Conservation (phyloP, 2,113 vertebrate genomes). For the Pseudopipra pipra region DNA sequence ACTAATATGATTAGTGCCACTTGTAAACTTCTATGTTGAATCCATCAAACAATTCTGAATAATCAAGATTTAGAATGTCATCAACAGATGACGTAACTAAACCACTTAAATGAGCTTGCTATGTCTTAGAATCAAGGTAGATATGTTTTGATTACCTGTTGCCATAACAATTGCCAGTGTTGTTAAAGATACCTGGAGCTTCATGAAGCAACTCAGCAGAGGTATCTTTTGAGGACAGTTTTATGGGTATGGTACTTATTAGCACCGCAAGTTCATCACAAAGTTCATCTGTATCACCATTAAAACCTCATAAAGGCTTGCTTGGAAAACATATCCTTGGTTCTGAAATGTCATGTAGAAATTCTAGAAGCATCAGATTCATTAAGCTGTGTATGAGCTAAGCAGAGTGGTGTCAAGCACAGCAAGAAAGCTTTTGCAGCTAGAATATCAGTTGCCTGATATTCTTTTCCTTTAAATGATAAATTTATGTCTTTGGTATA, state of each 20-base stretch:
- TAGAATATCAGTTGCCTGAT: neutral
- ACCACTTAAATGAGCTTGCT: neutral
- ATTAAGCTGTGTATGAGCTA: neutral
- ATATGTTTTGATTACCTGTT: neutral
- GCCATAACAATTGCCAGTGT: neutral
- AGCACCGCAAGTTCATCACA: neutral
- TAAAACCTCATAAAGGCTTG: neutral
- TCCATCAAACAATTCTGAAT: neutral
- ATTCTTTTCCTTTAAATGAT: neutral
- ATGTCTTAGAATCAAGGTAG: neutral
- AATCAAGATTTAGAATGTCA: neutral
- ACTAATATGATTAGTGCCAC: neutral
- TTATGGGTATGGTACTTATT: accelerated
- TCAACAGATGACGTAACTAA: neutral
- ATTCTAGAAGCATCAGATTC: neutral
- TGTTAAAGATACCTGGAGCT: neutral
- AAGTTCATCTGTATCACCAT: neutral
- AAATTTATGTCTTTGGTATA: neutral
- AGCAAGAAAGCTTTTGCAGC: neutral
- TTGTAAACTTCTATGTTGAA: neutral
- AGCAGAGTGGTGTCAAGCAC: neutral
- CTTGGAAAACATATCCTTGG: neutral
- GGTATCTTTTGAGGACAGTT: neutral
- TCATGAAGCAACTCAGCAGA: accelerated
- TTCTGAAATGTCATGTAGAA: neutral